Percentiles rank a stretch among this genome's conserved stretches.
Evolutionary conservation across 2,797 vertebrate species (phyloP).

Genomic region (Brotula barbata): DNA sequence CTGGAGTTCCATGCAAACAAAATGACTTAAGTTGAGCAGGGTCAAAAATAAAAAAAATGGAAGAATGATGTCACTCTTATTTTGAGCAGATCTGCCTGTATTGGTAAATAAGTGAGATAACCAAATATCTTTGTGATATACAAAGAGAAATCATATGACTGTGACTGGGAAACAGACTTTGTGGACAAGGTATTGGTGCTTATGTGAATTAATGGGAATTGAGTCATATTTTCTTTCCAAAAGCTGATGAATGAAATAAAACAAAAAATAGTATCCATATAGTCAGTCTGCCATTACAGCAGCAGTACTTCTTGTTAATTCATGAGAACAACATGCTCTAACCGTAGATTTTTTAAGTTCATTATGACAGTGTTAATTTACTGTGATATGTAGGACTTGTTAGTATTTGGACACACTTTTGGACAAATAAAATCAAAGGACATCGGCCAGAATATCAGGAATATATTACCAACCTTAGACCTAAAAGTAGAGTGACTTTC

Average conservation of each 20-base stretch:
- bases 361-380: background rate
- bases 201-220: conserved; percentile 12
- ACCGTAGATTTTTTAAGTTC: no score
- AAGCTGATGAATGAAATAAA: conserved; percentile 35
- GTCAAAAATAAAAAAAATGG: conserved; percentile 41
- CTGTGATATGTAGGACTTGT: no score
- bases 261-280: conserved; percentile 8
- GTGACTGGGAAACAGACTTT: conserved; percentile 7
- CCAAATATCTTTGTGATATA: background rate
- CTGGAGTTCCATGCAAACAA: conserved; percentile 53
- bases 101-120: background rate
- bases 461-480: no score
- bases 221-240: conserved; percentile 11
- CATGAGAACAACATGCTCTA: no score
- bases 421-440: no score
- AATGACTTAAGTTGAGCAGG: conserved; percentile 45
- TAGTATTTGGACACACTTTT: no score
- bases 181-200: conserved; percentile 5
- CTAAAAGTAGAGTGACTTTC: no score
- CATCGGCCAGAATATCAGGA: no score
- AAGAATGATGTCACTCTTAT: conserved; percentile 10
- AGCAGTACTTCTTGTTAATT: background rate
- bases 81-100: background rate
- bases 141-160: background rate
- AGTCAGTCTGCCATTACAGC: conserved; percentile 9